Percentiles rank a stretch among this genome's conserved stretches.
Conservation (phyloP, 2,113 vertebrate genomes). For the Cheilinus undulatus region DNA sequence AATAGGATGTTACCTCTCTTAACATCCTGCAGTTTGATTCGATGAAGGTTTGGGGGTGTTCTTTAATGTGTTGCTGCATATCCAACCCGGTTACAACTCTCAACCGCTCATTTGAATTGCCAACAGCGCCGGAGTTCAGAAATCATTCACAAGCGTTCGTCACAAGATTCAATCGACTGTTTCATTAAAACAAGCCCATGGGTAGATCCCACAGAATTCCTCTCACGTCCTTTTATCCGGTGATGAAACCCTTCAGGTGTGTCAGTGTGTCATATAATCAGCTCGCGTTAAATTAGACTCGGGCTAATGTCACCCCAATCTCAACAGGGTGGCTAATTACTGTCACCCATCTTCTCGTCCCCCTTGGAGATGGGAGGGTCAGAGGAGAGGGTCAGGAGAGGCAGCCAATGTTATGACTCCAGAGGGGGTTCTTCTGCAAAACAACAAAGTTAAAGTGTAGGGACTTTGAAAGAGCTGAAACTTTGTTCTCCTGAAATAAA, state of each 20-base stretch:
- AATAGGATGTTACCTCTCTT: conserved; percentile 27
- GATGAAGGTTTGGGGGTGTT: conserved; percentile 6
- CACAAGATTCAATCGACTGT: conserved; percentile 43
- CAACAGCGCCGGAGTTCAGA: conserved; percentile 17
- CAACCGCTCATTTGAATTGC: conserved; percentile 20
- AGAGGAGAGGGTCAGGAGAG: conserved; percentile 14
- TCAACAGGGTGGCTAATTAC: conserved; percentile 68
- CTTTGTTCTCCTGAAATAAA: conserved; percentile 15
- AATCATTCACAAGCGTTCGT: conserved; percentile 32
- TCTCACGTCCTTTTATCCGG: conserved; percentile 39
- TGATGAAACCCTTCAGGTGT: conserved; percentile 72
- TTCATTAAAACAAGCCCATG: conserved; percentile 23
- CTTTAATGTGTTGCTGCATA: conserved; percentile 30
- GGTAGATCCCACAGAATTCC: conserved; percentile 37
- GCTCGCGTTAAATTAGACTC: conserved; percentile 65
- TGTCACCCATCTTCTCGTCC: conserved; percentile 38
- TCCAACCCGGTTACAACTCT: conserved; percentile 43
- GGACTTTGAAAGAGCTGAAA: neutral
- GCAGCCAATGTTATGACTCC: conserved; percentile 18
- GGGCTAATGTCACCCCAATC: conserved; percentile 63
- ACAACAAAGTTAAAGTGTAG: conserved; percentile 18
- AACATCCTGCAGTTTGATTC: conserved; percentile 28
- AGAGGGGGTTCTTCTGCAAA: conserved; percentile 6
- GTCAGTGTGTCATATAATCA: conserved; percentile 71
- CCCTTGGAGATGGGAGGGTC: conserved; percentile 42